These are phyloP conservation scores for Drosophila subobscura DNA, from an alignment of 1,140 invertebrate genomes.

Conservation along the genomic window DNA sequence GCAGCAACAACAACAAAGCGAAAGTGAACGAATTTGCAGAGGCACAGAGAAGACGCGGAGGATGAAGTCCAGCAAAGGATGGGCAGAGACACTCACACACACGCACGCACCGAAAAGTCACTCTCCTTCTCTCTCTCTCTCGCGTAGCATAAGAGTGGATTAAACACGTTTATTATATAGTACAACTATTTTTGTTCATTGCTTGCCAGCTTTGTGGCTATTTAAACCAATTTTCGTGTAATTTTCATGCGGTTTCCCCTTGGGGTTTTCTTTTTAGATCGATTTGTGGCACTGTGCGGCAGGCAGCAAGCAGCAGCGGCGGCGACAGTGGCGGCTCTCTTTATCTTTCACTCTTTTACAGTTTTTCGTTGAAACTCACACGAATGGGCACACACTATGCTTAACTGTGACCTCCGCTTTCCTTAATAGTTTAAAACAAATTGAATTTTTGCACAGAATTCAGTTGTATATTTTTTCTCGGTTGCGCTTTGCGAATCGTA, in stretches of 20 bases:
- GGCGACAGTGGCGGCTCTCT: constrained; percentile 5
- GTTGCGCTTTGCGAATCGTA: constrained; percentile 62
- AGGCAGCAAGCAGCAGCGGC: constrained; percentile 7
- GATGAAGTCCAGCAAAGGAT: constrained; percentile 59
- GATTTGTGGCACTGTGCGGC: constrained; percentile 71
- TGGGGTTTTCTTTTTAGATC: constrained; percentile 43
- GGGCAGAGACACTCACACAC: constrained; percentile 47
- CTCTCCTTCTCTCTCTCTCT: too few species aligned
- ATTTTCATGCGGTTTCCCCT: constrained; percentile 15
- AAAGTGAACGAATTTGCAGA: constrained; percentile 58
- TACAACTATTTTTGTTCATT: constrained; percentile 2
- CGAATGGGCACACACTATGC: neutral
- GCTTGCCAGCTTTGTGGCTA: constrained; percentile 11
- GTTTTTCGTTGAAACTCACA: constrained; percentile 27
- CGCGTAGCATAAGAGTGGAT: too few species aligned
- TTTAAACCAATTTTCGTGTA: constrained; percentile 14
- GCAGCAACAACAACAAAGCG: constrained; percentile 50
- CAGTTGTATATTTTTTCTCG: constrained; percentile 36
- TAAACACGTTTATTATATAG: too few species aligned
- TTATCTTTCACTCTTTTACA: neutral
- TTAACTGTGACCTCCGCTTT: neutral
- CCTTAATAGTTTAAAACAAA: neutral
- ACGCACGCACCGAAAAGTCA: constrained; percentile 16
- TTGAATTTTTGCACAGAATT: constrained; percentile 25
- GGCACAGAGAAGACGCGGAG: constrained; percentile 20